These are phyloP conservation scores for Popillia japonica DNA, from an alignment of 1,140 invertebrate genomes.

Conservation along the genomic window DNA sequence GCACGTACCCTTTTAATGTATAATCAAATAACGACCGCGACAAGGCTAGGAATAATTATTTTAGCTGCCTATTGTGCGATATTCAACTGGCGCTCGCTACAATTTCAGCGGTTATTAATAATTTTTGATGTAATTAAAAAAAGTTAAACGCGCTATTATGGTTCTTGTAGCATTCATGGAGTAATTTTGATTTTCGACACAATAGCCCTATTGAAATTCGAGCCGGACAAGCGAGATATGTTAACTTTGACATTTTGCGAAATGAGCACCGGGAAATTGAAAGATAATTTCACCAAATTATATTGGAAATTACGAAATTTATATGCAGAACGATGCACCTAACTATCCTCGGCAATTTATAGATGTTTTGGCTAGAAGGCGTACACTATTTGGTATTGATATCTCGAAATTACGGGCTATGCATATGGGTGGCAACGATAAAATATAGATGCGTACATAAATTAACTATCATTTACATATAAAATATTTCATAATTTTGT, in stretches of 20 bases:
- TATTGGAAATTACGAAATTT: constrained; percentile 20
- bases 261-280: constrained; percentile 27
- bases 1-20: constrained; percentile 4
- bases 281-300: constrained; percentile 10
- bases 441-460: too few species aligned
- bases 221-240: background rate
- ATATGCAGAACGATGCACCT: constrained; percentile 6
- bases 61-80: background rate
- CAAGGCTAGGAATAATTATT: constrained; percentile 7
- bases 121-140: constrained; percentile 14
- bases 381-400: background rate
- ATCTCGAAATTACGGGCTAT: background rate
- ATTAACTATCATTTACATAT: too few species aligned
- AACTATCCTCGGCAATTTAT: background rate
- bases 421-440: background rate
- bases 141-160: background rate
- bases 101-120: background rate
- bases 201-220: constrained; percentile 23
- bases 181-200: constrained; percentile 13
- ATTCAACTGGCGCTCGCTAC: background rate
- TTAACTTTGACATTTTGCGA: constrained; percentile 27
- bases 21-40: constrained; percentile 8
- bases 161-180: background rate
- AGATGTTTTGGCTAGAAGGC: constrained; percentile 4
- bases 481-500: too few species aligned